Evolutionary conservation across 2,888 invertebrate genomes (phyloP), one percentile per base, ranked within the genome.

Genomic region (Augiades crinisus): DNA sequence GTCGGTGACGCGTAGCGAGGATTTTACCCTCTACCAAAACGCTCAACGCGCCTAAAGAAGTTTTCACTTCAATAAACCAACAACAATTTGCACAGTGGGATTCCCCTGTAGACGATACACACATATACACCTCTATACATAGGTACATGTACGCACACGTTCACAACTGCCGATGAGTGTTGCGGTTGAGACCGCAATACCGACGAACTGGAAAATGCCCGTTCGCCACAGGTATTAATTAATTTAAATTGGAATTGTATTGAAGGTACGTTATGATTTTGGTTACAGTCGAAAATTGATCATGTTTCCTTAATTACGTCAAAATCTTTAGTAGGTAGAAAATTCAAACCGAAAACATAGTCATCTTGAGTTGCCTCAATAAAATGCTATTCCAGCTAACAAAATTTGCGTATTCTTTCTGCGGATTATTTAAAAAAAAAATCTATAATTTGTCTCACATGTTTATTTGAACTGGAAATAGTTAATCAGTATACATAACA

Each of bases 31-130:
- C n/a, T n/a, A n/a, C n/a, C n/a, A n/a, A n/a, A n/a, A n/a, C n/a
- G n/a, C n/a, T n/a, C n/a, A n/a, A n/a, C n/a, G n/a, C n/a, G n/a
- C n/a, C n/a, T n/a, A n/a, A n/a, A n/a, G n/a, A n/a, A n/a, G n/a
- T n/a, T n/a, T n/a, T n/a, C n/a, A n/a, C n/a, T n/a, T n/a, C n/a
- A n/a, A n/a, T n/a, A n/a, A n/a, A n/a, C n/a, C n/a, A n/a, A 45
- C 50, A 56, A 55, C 59, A 57, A 62, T 71, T 65, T 72, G 68
- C 86, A 61, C 74, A 59, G 57, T 51, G 87, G 87, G 87, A 82
- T 73, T 83, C 72, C 87, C 76, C 84, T 65, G 66, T 70, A 68
- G 63, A 33, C 54, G 57, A 50, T 33, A 7, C 57, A 38, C 65
- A 47, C 59, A 59, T 57, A 44, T 49, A 27, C 50, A 41, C 13